A percentile compares a stretch with the other conserved stretches of the same genome.
These are phyloP conservation scores for Anagrus nilaparvatae DNA, from an alignment of 1,140 invertebrate species.

Conservation along the genomic window DNA sequence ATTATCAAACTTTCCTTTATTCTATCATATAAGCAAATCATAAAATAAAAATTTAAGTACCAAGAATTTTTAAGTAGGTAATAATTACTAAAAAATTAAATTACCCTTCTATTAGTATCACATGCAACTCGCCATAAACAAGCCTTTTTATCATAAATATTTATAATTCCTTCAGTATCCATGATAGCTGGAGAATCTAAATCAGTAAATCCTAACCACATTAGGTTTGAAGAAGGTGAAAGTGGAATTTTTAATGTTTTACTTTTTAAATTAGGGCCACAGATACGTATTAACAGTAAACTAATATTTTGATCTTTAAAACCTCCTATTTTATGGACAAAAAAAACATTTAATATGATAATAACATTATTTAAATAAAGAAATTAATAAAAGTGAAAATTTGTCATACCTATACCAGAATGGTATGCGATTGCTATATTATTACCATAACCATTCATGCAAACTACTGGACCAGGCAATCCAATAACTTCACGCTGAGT, in stretches of 20 bases:
- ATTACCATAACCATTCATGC: constrained; percentile 56
- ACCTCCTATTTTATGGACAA: constrained; percentile 14
- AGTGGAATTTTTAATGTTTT: constrained; percentile 55
- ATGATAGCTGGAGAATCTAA: constrained; percentile 58
- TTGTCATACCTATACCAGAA: constrained; percentile 42
- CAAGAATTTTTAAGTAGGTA: constrained; percentile 3
- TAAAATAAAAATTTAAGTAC: not conserved
- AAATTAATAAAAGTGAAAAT: constrained; percentile 1
- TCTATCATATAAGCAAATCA: constrained; percentile 28
- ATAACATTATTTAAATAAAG: not conserved
- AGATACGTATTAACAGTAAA: constrained; percentile 42
- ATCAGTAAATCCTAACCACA: constrained; percentile 78
- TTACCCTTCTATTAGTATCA: constrained; percentile 57
- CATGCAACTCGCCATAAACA: constrained; percentile 70
- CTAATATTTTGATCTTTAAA: constrained; percentile 49
- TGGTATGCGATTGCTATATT: constrained; percentile 73
- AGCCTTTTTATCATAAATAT: constrained; percentile 51
- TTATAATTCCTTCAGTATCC: constrained; percentile 58
- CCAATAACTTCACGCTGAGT: constrained; percentile 72
- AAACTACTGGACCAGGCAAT: constrained; percentile 60
- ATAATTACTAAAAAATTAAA: constrained; percentile 16
- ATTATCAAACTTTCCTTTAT: constrained; percentile 64
- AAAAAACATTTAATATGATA: not conserved
- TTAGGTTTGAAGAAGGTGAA: constrained; percentile 54
- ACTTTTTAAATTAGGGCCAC: constrained; percentile 36